Evolutionary conservation across 2,797 vertebrate genomes (phyloP).

Genomic region (Pelodytes ibericus): DNA sequence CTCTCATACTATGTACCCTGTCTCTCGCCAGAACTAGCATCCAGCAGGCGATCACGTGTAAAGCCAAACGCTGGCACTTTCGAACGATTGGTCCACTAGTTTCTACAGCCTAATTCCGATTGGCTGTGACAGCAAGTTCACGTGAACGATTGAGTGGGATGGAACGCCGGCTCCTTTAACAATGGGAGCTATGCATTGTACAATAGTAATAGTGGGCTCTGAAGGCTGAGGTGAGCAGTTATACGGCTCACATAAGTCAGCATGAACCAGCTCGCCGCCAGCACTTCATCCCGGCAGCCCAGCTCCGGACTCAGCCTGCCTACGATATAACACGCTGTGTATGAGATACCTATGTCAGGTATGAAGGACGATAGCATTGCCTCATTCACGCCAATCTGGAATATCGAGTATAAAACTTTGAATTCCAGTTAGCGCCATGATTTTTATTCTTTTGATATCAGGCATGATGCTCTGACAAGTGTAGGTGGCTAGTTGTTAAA

Average conservation of each 20-base stretch:
- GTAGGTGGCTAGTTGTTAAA: too few relatives aligned
- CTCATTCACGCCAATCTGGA: too few relatives aligned
- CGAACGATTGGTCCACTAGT: neutral
- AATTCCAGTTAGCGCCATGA: too few relatives aligned
- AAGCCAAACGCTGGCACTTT: neutral
- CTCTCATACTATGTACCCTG: slow-evolving; percentile 1
- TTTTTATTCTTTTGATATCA: too few relatives aligned
- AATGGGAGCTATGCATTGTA: too few relatives aligned
- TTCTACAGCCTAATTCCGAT: neutral
- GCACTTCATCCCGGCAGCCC: neutral
- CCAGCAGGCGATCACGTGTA: slow-evolving; percentile 40
- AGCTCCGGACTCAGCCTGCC: neutral
- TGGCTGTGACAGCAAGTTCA: slow-evolving; percentile 9
- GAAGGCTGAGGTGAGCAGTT: neutral
- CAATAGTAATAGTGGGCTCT: neutral
- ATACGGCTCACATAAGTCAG: neutral
- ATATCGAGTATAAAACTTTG: too few relatives aligned
- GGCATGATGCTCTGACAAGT: too few relatives aligned
- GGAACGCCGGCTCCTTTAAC: slow-evolving; percentile 51
- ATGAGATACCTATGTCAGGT: slow-evolving; percentile 1
- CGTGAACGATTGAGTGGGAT: slow-evolving; percentile 40
- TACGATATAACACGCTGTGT: neutral
- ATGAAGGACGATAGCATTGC: too few relatives aligned
- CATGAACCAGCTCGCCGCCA: neutral
- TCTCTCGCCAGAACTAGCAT: neutral